Conservation (phyloP, 2,113 vertebrate species). For the Dromiciops gliroides region DNA sequence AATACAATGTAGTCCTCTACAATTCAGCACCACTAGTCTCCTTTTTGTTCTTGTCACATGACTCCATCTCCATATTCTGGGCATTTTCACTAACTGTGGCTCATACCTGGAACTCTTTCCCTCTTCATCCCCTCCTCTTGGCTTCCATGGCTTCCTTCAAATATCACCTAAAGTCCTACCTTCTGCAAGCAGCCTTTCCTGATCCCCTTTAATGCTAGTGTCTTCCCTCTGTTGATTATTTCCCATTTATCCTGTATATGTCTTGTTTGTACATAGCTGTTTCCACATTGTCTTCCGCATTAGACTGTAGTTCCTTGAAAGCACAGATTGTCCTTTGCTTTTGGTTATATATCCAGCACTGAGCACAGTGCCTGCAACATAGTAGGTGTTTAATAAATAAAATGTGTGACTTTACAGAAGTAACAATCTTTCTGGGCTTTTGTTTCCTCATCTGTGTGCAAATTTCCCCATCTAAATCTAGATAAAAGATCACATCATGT, state of each 20-base stretch:
- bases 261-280: neutral
- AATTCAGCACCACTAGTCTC: neutral
- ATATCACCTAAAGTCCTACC: neutral
- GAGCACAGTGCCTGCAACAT: neutral
- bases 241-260: neutral
- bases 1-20: neutral
- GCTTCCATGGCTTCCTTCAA: neutral
- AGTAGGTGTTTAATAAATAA: neutral
- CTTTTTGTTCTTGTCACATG: neutral
- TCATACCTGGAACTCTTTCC: neutral
- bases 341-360: neutral
- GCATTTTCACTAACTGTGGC: neutral
- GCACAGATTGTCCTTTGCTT: neutral
- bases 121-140: neutral
- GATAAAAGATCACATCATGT: neutral
- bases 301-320: neutral
- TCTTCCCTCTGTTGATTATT: neutral
- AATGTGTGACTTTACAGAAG: neutral
- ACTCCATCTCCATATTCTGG: neutral
- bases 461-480: neutral
- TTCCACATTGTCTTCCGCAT: neutral
- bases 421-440: neutral
- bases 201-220: neutral
- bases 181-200: neutral
- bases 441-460: neutral